Evolutionary conservation across 2,113 vertebrate species (phyloP).

Genomic region (Pomatostomus ruficeps): DNA sequence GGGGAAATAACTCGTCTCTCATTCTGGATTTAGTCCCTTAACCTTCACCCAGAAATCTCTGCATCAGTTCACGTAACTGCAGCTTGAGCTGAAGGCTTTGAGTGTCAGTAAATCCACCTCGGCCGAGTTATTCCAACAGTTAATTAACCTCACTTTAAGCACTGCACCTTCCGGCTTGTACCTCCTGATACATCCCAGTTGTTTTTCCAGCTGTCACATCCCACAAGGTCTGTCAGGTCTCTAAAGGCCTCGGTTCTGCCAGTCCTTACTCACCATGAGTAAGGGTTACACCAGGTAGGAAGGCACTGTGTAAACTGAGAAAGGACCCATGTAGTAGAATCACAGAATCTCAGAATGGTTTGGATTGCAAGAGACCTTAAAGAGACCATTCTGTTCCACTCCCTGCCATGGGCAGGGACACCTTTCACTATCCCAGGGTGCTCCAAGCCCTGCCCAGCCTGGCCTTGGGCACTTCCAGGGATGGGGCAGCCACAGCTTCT

Average conservation of each 20-base stretch:
- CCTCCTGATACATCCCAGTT: fast-evolving
- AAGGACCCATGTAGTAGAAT: neutral
- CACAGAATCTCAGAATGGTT: neutral
- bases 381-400: neutral
- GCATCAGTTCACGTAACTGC: neutral
- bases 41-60: neutral
- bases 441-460: fast-evolving
- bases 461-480: fast-evolving
- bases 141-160: neutral
- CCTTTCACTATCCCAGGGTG: fast-evolving
- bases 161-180: neutral
- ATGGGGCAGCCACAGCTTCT: neutral
- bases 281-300: neutral
- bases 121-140: neutral
- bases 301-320: neutral
- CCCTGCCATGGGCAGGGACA: neutral
- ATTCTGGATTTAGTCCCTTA: fast-evolving
- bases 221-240: fast-evolving
- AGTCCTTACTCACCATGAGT: neutral
- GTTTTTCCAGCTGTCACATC: neutral
- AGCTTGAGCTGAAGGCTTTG: neutral
- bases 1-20: fast-evolving
- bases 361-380: neutral
- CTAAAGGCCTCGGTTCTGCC: neutral
- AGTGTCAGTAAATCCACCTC: neutral